Evolutionary conservation across 1,140 invertebrate genomes (phyloP).

Genomic region (Cyclargus thomasi): DNA sequence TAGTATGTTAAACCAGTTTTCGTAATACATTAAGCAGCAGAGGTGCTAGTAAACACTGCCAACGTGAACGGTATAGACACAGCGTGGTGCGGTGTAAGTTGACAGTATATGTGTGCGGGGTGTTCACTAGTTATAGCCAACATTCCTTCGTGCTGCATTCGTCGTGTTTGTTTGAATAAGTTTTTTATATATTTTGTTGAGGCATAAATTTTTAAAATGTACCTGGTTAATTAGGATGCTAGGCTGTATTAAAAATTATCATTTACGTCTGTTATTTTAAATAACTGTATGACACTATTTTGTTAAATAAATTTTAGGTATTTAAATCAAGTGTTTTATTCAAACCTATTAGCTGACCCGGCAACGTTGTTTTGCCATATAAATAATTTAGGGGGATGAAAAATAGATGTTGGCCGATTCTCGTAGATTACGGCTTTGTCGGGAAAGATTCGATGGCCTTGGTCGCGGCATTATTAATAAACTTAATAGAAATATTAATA

Average conservation of each 20-base stretch:
- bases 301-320: slow-evolving; percentile 75
- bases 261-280: slow-evolving; percentile 74
- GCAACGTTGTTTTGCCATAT: too few species aligned
- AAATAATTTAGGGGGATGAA: too few species aligned
- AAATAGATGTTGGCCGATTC: too few species aligned
- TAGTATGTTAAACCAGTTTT: slow-evolving; percentile 25
- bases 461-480: too few species aligned
- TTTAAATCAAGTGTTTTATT: slow-evolving; percentile 56
- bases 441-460: too few species aligned
- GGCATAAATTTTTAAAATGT: slow-evolving; percentile 71
- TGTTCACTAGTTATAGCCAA: slow-evolving; percentile 58
- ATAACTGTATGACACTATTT: slow-evolving; percentile 75
- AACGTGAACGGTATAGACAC: slow-evolving; percentile 29
- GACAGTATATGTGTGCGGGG: slow-evolving; percentile 34
- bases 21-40: slow-evolving; percentile 20
- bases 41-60: slow-evolving; percentile 46
- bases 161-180: slow-evolving; percentile 51
- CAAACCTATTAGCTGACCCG: too few species aligned
- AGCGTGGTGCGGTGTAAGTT: slow-evolving; percentile 32
- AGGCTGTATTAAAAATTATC: slow-evolving; percentile 72
- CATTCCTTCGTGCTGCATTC: slow-evolving; percentile 72
- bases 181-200: slow-evolving; percentile 43
- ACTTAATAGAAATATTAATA: too few species aligned
- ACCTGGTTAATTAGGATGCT: slow-evolving; percentile 74
- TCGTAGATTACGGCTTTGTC: too few species aligned